Base-by-base conservation (phyloP, 2,797 vertebrate genomes). In the Phrynocephalus vlangalii region DNA sequence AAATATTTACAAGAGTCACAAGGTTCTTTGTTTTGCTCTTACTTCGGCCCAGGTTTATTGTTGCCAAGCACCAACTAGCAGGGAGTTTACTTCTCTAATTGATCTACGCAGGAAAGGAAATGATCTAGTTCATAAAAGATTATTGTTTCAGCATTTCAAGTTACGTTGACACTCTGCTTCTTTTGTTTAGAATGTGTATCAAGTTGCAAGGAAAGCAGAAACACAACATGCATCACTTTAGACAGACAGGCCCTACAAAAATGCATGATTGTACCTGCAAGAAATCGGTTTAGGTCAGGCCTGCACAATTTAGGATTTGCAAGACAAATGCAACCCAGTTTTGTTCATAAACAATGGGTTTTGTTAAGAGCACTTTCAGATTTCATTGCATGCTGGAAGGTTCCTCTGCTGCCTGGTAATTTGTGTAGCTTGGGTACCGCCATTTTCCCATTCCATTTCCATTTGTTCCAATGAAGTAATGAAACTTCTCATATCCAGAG, bases 1-100 rank as follows among this genome's bases (percentile, higher is more conserved):
- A 90, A 83, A 82, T 92, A 90, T 93, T 90, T 91, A 86, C 82
- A 89, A 56, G n/a, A 86, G 16, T 92, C 0, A 0, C 70, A 88
- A 93, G 83, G 48, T 60, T 88, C 26, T 87, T 6, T 89, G 67
- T 81, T 87, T 92, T 67, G 33, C 63, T 86, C 71, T 88, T 91
- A 90, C 90, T 24, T 20, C 50, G 85, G 33, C 16, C 10, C 11
- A 5, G 63, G 86, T 73, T 82, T 28, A 91, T 91, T 92, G 89
- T 71, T 60, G 91, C 30, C 81, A 87, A 90, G 82, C 80, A 24
- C 16, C 70, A 88, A 28, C 44, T 50, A 68, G 71, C 79, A 70
- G 75, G 82, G 33, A 70, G 13, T 60, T 89, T 26, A 82, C 18
- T n/a, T 93, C 22, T 56, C 22, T 56, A 87, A 82, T 68, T 91